phyloP scores from a whole-genome alignment of 2,888 invertebrate species.

The Liodrosophila aerea region DNA sequence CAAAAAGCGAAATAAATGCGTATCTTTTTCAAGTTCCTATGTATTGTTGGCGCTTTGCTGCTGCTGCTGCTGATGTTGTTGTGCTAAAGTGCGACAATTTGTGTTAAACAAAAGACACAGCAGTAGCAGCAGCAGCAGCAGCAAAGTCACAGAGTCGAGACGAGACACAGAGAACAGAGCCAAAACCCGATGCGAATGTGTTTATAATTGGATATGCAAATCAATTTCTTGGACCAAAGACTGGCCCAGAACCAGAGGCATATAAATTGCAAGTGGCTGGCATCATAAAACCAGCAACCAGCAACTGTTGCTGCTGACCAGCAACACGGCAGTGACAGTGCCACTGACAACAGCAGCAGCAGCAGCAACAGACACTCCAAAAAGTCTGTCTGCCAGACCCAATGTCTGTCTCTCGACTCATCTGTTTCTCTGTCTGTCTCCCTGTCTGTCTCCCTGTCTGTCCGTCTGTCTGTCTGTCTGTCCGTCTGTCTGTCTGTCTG shows the following conservation, averaged over 20 bases:
- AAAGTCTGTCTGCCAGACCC: conserved; percentile 9
- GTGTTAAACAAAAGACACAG: conserved; percentile 52
- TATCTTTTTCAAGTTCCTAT: conserved; percentile 4
- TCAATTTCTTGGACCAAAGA: conserved; percentile 55
- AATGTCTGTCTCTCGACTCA: conserved; percentile 9
- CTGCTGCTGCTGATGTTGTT: conserved; percentile 6
- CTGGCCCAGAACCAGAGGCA: neutral
- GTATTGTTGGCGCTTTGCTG: neutral
- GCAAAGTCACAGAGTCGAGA: conserved; percentile 4
- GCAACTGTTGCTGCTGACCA: conserved; percentile 13
- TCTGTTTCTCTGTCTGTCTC: conserved; percentile 4
- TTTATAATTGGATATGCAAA: conserved; percentile 80
- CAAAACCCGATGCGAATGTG: conserved; percentile 51
- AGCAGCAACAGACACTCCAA: conserved; percentile 12
- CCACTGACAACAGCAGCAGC: conserved; percentile 12
- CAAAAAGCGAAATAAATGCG: neutral
- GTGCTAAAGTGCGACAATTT: conserved; percentile 65
- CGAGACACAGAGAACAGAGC: neutral
- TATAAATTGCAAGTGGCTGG: conserved; percentile 59
- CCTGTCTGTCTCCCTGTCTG: conserved; percentile 2
- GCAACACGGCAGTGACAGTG: neutral
- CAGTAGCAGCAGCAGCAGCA: conserved; percentile 8
- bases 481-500: neutral
- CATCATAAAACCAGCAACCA: conserved; percentile 28
- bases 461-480: neutral